phyloP scores from a whole-genome alignment of 2,113 vertebrate species.

The Actenoides lindsayi region DNA sequence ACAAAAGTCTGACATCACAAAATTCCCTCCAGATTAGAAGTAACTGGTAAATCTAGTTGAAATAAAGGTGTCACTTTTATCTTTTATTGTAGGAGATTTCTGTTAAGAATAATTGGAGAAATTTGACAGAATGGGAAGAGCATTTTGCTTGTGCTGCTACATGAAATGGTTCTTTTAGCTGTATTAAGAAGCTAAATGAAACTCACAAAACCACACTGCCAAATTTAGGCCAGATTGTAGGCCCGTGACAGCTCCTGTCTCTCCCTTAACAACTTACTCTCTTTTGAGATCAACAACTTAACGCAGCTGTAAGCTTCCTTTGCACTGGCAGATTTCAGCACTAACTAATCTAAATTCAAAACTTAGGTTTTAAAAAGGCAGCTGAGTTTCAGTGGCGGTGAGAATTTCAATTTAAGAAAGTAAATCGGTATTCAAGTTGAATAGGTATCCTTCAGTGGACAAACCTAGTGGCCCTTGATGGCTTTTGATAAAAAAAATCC shows the following conservation, averaged over 20 bases:
- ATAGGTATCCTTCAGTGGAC: neutral
- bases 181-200: neutral
- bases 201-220: neutral
- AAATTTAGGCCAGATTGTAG: slow-evolving; percentile 15
- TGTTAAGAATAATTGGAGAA: neutral
- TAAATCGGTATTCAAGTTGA: neutral
- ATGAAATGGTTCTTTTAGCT: neutral
- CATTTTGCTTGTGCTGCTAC: neutral
- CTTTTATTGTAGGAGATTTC: neutral
- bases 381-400: neutral
- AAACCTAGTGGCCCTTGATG: neutral
- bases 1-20: neutral
- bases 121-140: neutral
- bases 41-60: neutral
- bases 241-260: neutral
- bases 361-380: neutral
- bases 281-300: neutral
- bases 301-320: neutral
- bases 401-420: neutral
- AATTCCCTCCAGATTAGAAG: neutral
- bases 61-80: neutral
- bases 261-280: neutral
- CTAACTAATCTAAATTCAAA: neutral
- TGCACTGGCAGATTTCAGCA: neutral
- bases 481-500: neutral